Base-by-base conservation (phyloP, 2,113 vertebrate species). In the Nicator chloris region DNA sequence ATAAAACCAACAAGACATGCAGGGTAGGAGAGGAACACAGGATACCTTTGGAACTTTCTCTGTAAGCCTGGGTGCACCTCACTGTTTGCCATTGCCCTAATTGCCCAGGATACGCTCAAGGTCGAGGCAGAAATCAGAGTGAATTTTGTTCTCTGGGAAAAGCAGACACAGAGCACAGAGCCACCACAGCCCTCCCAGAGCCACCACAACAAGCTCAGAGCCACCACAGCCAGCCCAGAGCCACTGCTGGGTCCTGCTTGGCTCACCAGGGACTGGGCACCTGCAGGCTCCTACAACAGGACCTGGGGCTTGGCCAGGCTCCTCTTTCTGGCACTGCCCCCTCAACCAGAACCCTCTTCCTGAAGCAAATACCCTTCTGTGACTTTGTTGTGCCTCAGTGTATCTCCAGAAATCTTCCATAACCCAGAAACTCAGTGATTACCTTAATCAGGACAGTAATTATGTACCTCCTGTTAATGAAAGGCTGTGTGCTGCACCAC, bases 201-300 rank as follows among this genome's bases (percentile, higher is more conserved):
- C 18, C 66, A 76, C 39, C n/a, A n/a, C n/a, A n/a, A n/a, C n/a
- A n/a, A 77, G 73, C 76, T 76, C 27, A 64, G 68, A 22, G 1
- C 23, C 20, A 49, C 6, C 1, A 9, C 35, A 59, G 1, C 0
- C 42, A 40, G 70, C 31, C 21, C 72, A 51, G 35, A 57, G 44
- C 18, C 66, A 76, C 39, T 0, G 3, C 33, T 17, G 35, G 42
- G 31, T 77, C 63, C 37, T 69, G 66, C 53, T 12, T 1, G 0
- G 47, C 47, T 73, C 53, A 4, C 31, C 0, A 1, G 47, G 61
- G 12, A 27, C 0, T 1, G 28, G 51, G 31, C 50, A 33, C 33
- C 31, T 2, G 2, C 39, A 81, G 68, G 9, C 73, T 53, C 21
- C 39, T 5, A 21, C 3, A 8, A 3, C 10, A 2, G 50, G 30